Conservation (phyloP, 2,113 vertebrate genomes). For the Apistogramma diplotaenia region DNA sequence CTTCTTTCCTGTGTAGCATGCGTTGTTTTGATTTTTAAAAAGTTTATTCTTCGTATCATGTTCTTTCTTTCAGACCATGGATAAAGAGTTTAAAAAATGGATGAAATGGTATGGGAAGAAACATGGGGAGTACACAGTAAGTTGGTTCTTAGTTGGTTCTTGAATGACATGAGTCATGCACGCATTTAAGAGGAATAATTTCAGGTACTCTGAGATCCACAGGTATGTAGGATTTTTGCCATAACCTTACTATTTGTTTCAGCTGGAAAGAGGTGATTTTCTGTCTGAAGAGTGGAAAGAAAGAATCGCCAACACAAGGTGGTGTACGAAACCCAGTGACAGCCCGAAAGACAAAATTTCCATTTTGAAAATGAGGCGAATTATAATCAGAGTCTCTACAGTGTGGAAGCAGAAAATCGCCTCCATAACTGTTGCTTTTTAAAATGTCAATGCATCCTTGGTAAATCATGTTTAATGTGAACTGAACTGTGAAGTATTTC, state of each 20-base stretch:
- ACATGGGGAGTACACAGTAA: constrained; percentile 98
- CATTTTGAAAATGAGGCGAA: not conserved
- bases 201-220: not conserved
- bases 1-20: not conserved
- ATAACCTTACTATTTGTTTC: constrained; percentile 11
- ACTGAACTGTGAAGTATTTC: constrained; percentile 65
- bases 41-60: not conserved
- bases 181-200: not conserved
- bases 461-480: not conserved
- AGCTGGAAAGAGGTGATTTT: constrained; percentile 99
- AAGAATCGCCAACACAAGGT: constrained; percentile 98
- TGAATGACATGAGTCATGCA: not conserved
- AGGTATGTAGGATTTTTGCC: not conserved
- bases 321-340: constrained; percentile 19
- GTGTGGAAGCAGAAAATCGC: not conserved
- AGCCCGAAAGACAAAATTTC: not conserved
- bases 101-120: constrained; percentile 99
- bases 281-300: constrained; percentile 98
- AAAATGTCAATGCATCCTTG: not conserved
- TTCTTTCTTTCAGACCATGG: constrained; percentile 86
- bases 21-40: not conserved
- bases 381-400: not conserved
- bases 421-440: not conserved
- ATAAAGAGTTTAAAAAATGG: constrained; percentile 98
- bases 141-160: constrained; percentile 74